Percentiles rank a stretch among this genome's conserved stretches.
Conservation (phyloP, 2,888 invertebrate species). For the Osedax fenrisi region DNA sequence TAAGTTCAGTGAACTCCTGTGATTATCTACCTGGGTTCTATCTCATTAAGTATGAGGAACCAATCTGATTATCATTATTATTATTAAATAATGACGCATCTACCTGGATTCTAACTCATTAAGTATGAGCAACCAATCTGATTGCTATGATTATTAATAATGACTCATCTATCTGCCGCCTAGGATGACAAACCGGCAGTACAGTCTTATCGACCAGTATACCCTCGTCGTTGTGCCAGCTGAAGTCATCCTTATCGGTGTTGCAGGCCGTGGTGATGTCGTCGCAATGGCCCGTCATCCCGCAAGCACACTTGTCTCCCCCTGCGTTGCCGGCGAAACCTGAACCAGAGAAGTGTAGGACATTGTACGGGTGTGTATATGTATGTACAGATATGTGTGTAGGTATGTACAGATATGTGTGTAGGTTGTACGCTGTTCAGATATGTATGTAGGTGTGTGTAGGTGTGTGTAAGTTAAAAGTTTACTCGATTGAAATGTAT, state of each 20-base stretch:
- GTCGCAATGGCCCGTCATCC: constrained; percentile 36
- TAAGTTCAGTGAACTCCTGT: too few relatives aligned
- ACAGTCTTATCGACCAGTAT: constrained; percentile 29
- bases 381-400: neutral
- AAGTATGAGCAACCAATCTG: too few relatives aligned
- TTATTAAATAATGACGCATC: too few relatives aligned
- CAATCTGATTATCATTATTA: too few relatives aligned
- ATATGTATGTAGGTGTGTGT: neutral
- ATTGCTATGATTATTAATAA: too few relatives aligned
- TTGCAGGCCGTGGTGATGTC: constrained; percentile 35
- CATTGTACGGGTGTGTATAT: neutral
- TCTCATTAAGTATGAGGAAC: too few relatives aligned
- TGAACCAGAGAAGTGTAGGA: constrained; percentile 15
- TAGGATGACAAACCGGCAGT: constrained; percentile 33
- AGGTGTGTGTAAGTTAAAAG: too few relatives aligned
- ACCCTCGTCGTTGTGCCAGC: constrained; percentile 27
- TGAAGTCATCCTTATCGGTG: constrained; percentile 37
- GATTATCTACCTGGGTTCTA: too few relatives aligned
- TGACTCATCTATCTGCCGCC: too few relatives aligned
- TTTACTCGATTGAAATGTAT: too few relatives aligned
- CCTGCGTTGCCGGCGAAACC: constrained; percentile 37
- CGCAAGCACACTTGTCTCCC: constrained; percentile 38
- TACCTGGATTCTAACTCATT: too few relatives aligned
- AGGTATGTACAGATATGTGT: neutral
- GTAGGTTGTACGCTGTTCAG: neutral